These are phyloP conservation scores for Anolis sagrei DNA, from an alignment of 2,113 vertebrate genomes.

Conservation along the genomic window DNA sequence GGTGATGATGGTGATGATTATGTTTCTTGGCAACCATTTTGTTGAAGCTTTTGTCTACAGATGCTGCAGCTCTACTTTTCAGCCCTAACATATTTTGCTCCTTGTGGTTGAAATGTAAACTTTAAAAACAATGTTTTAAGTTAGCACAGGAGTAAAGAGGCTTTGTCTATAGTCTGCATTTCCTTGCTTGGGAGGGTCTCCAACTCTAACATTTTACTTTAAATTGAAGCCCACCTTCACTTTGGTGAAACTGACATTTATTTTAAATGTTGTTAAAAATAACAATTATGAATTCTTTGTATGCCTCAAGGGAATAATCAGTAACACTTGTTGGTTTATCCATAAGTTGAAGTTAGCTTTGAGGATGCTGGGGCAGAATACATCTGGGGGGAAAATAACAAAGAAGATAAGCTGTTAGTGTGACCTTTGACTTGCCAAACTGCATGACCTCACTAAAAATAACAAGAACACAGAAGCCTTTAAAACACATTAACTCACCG, in stretches of 20 bases:
- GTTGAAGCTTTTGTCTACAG: no score
- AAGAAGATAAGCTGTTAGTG: conserved; percentile 24
- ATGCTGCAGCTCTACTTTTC: no score
- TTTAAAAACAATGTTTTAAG: neutral
- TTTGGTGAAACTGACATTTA: neutral
- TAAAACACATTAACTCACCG: neutral
- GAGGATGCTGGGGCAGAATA: neutral
- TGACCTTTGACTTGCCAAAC: conserved; percentile 5
- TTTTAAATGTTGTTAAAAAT: neutral
- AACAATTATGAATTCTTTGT: neutral
- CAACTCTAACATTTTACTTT: no score
- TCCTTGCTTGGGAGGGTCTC: no score
- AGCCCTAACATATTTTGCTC: no score
- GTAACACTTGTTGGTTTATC: neutral
- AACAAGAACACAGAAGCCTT: neutral
- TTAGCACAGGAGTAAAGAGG: neutral
- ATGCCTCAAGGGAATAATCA: neutral
- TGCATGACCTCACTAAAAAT: conserved; percentile 15
- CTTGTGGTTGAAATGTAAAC: no score
- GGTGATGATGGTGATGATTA: no score
- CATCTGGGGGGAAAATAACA: conserved; percentile 1
- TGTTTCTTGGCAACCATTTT: no score
- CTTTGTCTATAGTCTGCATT: no score
- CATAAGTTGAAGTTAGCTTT: neutral
- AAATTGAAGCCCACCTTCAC: no score